phyloP scores from a whole-genome alignment of 2,888 invertebrate species.

The Harpalus rubripes region DNA sequence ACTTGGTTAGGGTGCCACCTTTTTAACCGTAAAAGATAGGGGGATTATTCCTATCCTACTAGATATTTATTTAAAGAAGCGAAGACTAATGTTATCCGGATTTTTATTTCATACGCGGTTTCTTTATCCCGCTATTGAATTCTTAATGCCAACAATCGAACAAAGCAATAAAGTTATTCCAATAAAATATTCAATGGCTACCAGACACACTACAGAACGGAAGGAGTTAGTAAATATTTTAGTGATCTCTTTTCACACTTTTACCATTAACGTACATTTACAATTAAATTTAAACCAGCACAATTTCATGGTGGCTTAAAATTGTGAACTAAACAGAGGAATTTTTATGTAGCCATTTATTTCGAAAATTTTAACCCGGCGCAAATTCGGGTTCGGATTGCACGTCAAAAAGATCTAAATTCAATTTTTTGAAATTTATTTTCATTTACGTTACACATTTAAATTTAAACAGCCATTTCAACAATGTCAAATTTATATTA shows the following conservation, averaged over 20 bases:
- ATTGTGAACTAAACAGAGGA: too few species aligned
- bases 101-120: conserved; percentile 42
- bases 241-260: background rate
- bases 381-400: too few species aligned
- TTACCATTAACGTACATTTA: background rate
- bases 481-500: too few species aligned
- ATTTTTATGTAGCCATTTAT: too few species aligned
- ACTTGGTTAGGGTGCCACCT: conserved; percentile 62
- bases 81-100: conserved; percentile 32
- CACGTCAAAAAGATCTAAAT: too few species aligned
- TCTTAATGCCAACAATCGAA: conserved; percentile 13
- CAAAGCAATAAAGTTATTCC: conserved; percentile 16
- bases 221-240: background rate
- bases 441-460: too few species aligned
- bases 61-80: conserved; percentile 51
- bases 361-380: too few species aligned
- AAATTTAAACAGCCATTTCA: too few species aligned
- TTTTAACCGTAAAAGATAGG: conserved; percentile 65
- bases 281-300: too few species aligned
- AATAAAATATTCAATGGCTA: conserved; percentile 22
- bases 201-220: background rate
- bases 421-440: too few species aligned
- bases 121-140: conserved; percentile 31
- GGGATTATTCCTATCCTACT: conserved; percentile 54
- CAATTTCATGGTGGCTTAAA: too few species aligned